A percentile compares a stretch with the other conserved stretches of the same genome.
phyloP scores from a whole-genome alignment of 2,888 invertebrate genomes.

The Rhogogaster chlorosoma region DNA sequence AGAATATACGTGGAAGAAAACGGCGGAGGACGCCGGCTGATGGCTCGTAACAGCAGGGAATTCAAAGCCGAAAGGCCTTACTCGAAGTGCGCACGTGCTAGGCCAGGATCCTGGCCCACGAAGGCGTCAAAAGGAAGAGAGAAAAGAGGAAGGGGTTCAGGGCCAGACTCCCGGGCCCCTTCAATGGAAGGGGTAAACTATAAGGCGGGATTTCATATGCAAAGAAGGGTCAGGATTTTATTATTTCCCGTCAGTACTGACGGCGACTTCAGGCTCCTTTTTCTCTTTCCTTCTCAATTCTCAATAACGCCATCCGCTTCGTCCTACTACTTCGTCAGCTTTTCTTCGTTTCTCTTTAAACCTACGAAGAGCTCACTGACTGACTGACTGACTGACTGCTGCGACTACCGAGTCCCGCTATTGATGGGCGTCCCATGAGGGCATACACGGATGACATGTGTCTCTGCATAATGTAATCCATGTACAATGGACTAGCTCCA shows the following conservation, averaged over 20 bases:
- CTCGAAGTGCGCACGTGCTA: constrained; percentile 61
- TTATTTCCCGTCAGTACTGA: neutral
- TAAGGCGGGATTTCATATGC: constrained; percentile 66
- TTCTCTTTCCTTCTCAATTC: neutral
- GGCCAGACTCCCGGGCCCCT: neutral
- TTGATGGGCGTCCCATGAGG: constrained; percentile 2
- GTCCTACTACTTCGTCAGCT: neutral
- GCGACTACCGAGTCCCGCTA: neutral
- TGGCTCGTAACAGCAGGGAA: constrained; percentile 60
- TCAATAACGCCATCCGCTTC: neutral
- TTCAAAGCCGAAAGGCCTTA: neutral
- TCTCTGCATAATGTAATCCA: constrained; percentile 36
- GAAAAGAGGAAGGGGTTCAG: neutral
- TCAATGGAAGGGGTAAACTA: constrained; percentile 13
- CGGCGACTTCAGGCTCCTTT: neutral
- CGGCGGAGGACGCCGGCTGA: constrained; percentile 25
- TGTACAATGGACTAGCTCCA: neutral
- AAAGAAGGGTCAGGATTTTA: constrained; percentile 54
- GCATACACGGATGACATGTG: constrained; percentile 11
- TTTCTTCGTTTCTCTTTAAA: neutral
- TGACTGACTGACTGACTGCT: constrained; percentile 3
- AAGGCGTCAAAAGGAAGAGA: neutral
- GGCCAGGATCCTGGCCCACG: constrained; percentile 12
- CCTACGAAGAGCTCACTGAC: neutral
- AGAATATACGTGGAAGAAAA: constrained; percentile 56